Evolutionary conservation across 2,888 invertebrate genomes (phyloP).

Genomic region (Spilosoma lubricipeda): DNA sequence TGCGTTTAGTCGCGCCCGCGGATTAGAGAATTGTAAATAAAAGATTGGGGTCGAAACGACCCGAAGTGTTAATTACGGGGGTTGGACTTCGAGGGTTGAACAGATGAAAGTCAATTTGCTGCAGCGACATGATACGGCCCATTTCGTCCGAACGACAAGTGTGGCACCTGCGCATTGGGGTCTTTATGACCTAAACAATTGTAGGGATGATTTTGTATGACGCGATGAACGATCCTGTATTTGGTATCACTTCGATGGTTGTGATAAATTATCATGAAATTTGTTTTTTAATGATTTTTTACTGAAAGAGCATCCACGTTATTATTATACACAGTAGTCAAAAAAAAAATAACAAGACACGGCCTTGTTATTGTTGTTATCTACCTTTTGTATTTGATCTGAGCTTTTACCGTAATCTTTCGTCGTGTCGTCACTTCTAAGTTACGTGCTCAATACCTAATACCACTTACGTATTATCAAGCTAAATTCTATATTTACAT

Average conservation of each 20-base stretch:
- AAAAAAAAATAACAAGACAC: too few species aligned
- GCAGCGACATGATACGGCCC: conserved; percentile 89
- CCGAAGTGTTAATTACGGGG: conserved; percentile 87
- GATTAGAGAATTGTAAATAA: conserved; percentile 85
- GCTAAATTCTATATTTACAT: background rate
- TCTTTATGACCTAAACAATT: conserved; percentile 72
- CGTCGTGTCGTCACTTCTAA: background rate
- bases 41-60: conserved; percentile 77
- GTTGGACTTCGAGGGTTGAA: conserved; percentile 79
- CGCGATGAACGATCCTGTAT: conserved; percentile 36
- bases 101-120: conserved; percentile 89
- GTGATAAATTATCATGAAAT: conserved; percentile 11
- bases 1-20: conserved; percentile 82
- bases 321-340: too few species aligned
- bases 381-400: too few species aligned
- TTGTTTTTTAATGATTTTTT: too few species aligned
- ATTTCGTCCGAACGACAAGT: conserved; percentile 86
- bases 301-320: too few species aligned
- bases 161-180: conserved; percentile 82
- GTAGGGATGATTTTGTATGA: conserved; percentile 53
- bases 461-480: background rate
- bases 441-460: background rate
- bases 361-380: too few species aligned
- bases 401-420: background rate
- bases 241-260: conserved; percentile 23